Conservation (phyloP, 2,888 invertebrate genomes). For the Ryuthela nishihirai region DNA sequence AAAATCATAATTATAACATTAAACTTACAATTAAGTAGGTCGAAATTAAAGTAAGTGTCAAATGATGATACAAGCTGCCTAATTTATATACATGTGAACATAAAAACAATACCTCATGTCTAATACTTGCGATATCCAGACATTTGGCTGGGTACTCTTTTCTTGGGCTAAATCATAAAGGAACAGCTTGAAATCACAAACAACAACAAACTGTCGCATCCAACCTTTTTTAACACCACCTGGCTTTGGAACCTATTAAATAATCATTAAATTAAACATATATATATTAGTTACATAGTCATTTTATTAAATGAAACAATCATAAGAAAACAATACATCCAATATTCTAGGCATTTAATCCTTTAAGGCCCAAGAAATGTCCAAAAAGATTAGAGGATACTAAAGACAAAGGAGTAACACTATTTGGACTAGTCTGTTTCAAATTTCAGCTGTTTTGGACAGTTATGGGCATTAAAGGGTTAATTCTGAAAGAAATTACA, state of each 20-base stretch:
- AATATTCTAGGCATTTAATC: background rate
- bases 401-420: no score
- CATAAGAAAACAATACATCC: background rate
- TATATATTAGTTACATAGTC: slow-evolving; percentile 56
- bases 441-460: no score
- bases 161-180: slow-evolving; percentile 77
- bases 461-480: no score
- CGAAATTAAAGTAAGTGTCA: no score
- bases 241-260: slow-evolving; percentile 65
- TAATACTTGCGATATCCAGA: slow-evolving; percentile 82
- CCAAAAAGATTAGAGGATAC: no score
- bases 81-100: no score
- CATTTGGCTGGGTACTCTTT: slow-evolving; percentile 34
- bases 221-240: slow-evolving; percentile 98
- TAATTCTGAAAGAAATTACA: no score
- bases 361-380: no score
- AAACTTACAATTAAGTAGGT: no score
- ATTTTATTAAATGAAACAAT: background rate
- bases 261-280: slow-evolving; percentile 29
- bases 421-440: no score
- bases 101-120: slow-evolving; percentile 61
- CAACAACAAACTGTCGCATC: slow-evolving; percentile 96
- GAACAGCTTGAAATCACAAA: slow-evolving; percentile 98
- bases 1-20: no score
- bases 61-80: no score